Percentiles rank a stretch among this genome's conserved stretches.
These are phyloP conservation scores for Girardinus metallicus DNA, from an alignment of 2,797 vertebrate species.

Conservation along the genomic window DNA sequence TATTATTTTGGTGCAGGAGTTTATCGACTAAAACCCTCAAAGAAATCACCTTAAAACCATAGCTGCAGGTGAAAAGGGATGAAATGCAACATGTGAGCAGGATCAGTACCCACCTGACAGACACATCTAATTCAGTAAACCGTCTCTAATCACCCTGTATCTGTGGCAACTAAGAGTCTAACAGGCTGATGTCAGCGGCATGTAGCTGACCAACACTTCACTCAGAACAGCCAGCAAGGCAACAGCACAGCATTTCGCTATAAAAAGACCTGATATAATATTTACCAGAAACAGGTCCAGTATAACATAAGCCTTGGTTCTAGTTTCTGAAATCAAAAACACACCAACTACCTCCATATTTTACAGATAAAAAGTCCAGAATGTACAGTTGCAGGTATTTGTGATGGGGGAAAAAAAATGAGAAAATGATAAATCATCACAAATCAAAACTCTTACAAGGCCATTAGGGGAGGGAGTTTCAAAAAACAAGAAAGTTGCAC, in stretches of 20 bases:
- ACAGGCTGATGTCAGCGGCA: conserved; percentile 35
- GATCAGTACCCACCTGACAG: conserved; percentile 35
- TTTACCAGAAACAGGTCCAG: background rate
- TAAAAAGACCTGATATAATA: conserved; percentile 2
- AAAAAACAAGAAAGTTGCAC: background rate
- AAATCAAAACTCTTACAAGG: background rate
- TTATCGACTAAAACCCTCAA: background rate
- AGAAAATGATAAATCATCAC: background rate
- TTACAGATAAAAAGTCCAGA: background rate
- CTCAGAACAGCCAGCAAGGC: conserved; percentile 21
- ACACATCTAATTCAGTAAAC: conserved; percentile 56
- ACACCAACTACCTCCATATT: background rate
- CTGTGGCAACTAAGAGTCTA: conserved; percentile 62
- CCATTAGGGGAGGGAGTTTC: background rate
- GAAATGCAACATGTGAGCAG: conserved; percentile 23
- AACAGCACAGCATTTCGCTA: background rate
- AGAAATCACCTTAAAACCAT: background rate
- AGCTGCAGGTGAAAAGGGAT: conserved; percentile 34
- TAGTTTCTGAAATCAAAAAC: background rate
- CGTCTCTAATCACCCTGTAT: conserved; percentile 65
- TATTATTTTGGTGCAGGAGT: background rate
- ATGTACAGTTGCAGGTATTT: background rate
- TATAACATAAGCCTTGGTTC: background rate
- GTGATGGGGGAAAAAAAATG: background rate
- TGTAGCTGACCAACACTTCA: conserved; percentile 32